A percentile compares a stretch with the other conserved stretches of the same genome.
These are phyloP conservation scores for Drosophila meridionalis DNA, from an alignment of 2,888 invertebrate genomes.

Conservation along the genomic window DNA sequence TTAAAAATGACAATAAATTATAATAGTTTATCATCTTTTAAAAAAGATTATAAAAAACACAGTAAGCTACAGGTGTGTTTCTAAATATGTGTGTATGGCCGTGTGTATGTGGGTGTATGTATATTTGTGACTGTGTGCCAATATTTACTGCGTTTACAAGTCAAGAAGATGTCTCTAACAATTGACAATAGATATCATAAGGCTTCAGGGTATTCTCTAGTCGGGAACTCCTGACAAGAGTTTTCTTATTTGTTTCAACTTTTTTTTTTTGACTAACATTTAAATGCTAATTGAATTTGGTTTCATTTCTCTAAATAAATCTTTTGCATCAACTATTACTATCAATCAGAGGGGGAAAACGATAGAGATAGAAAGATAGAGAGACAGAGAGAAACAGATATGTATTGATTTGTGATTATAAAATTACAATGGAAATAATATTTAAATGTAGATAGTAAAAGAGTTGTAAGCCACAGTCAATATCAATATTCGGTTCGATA, in stretches of 20 bases:
- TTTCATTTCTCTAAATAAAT: slow-evolving; percentile 4
- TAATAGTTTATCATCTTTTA: too few species aligned
- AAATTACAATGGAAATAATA: neutral
- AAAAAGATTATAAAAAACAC: too few species aligned
- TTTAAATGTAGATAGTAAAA: neutral
- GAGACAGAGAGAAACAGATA: neutral
- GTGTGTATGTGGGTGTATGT: too few species aligned
- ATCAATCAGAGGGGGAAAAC: neutral
- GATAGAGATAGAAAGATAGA: neutral
- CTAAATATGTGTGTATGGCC: too few species aligned
- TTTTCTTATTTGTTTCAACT: neutral
- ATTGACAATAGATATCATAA: too few species aligned
- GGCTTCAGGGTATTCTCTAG: neutral
- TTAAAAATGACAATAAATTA: too few species aligned
- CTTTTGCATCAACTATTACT: neutral
- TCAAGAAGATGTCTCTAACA: too few species aligned
- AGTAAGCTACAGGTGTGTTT: too few species aligned
- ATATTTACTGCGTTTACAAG: too few species aligned
- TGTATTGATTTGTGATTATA: neutral
- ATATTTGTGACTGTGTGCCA: too few species aligned
- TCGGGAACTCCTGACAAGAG: too few species aligned
- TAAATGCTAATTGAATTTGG: slow-evolving; percentile 17
- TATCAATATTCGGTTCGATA: too few species aligned
- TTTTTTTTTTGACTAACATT: neutral
- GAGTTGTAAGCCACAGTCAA: neutral